phyloP scores from a whole-genome alignment of 2,113 vertebrate species.

The Pogona vitticeps region DNA sequence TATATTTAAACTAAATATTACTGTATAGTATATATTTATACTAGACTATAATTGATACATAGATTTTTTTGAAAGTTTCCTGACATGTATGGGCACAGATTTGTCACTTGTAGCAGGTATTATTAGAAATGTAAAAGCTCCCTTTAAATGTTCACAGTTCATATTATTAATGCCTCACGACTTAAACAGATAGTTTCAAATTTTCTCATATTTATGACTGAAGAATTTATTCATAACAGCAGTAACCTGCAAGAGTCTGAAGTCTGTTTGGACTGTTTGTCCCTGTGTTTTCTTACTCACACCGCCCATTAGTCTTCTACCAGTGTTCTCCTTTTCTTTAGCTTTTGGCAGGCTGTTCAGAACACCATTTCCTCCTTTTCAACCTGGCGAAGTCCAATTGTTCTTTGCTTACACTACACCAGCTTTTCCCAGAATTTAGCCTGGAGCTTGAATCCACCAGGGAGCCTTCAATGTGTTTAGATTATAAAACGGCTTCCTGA shows the following conservation, averaged over 20 bases:
- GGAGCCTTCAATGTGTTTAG: slow-evolving; percentile 72
- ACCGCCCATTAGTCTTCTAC: slow-evolving; percentile 56
- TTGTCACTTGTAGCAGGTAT: background rate
- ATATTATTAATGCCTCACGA: background rate
- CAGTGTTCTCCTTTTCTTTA: slow-evolving; percentile 68
- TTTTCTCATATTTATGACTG: background rate
- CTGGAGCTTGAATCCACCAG: slow-evolving; percentile 71
- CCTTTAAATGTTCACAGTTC: background rate
- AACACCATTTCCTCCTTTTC: slow-evolving; percentile 83
- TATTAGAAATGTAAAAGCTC: slow-evolving; percentile 19
- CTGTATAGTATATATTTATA: too few relatives aligned
- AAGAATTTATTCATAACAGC: rapidly evolving
- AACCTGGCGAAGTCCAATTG: slow-evolving; percentile 73
- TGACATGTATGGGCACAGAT: background rate
- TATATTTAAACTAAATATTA: too few relatives aligned
- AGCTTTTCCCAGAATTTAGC: slow-evolving; percentile 80
- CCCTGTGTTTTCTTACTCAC: slow-evolving; percentile 58
- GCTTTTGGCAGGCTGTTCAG: slow-evolving; percentile 73
- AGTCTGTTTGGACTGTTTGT: slow-evolving; percentile 46
- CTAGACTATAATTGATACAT: too few relatives aligned
- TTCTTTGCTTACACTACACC: slow-evolving; percentile 73
- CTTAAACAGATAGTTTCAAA: background rate
- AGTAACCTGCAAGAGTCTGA: slow-evolving; percentile 36
- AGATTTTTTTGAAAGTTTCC: background rate
- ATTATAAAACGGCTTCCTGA: slow-evolving; percentile 69